Evolutionary conservation across 2,797 vertebrate genomes (phyloP), one percentile per base, ranked within the genome.

Genomic region (Semaprochilodus insignis): DNA sequence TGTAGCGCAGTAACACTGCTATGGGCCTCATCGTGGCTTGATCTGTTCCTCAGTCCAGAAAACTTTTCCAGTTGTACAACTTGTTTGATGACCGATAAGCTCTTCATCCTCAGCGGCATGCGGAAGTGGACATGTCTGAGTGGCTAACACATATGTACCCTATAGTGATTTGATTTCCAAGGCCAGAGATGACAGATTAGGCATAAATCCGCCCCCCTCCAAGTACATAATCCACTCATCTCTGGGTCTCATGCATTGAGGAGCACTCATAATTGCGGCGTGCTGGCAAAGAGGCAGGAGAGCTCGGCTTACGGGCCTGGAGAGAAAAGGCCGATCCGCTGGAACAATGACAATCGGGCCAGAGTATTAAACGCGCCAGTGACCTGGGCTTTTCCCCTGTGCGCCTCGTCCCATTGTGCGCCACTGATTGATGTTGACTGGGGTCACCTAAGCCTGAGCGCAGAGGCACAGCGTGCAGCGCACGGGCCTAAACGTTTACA

Each of bases 151-250:
- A 82, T 88, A 90, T 90, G 87, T 89, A 86, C 91, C 87, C 87
- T 83, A 84, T 87, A 91, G 92, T 89, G 91, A 92, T 94, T 92
- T 91, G 86, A 93, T 93, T 89, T 82, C 88, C 88, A 90, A 92
- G 88, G 93, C 84, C 85, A 89, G 90, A 92, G 92, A 93, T 93
- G 90, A 88, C 89, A 93, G 93, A 95, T 94, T 93, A 94, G 90
- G 88, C 84, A 87, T 89, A 91, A 93, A 92, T 92, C 92, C 36
- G 3, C 40, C 40, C 40, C 40, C 85, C n/a, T 79, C 85, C 81
- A 91, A 94, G 90, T 89, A 93, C 92, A 93, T 94, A 92, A 95
- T 93, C 92, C 89, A 94, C 93, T 95, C 93, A 94, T 95, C 94
- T 92, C 92, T 87, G 87, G 90, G 92, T 90, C 93, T 92, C 89